Percentiles rank a stretch among this genome's conserved stretches.
Evolutionary conservation across 2,113 vertebrate species (phyloP).

Genomic region (Oncorhynchus mykiss): DNA sequence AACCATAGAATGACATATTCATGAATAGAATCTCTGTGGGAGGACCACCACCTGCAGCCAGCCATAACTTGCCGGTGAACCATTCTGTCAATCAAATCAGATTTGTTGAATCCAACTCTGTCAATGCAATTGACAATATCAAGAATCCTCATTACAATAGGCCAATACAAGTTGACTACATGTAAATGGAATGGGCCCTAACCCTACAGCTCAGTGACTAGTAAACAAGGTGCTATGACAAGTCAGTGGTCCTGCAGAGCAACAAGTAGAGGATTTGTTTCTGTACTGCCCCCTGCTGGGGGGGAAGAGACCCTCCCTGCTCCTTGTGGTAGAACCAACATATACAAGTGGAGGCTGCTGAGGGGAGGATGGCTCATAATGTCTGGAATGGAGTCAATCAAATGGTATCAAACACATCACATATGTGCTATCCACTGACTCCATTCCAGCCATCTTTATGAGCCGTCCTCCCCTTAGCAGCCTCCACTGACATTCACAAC

Average conservation of each 20-base stretch:
- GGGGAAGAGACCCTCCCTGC: background rate
- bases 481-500: no score
- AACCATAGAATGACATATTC: background rate
- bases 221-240: background rate
- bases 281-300: conserved; percentile 68
- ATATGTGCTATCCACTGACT: no score
- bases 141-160: background rate
- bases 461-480: no score
- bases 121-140: background rate
- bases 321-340: no score
- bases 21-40: background rate
- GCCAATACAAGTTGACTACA: background rate
- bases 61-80: background rate
- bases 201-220: background rate
- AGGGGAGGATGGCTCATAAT: no score
- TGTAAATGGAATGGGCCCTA: background rate
- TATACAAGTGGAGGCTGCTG: no score
- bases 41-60: background rate
- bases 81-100: background rate
- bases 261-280: conserved; percentile 47
- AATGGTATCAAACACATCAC: no score
- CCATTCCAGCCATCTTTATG: no score
- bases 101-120: no score
- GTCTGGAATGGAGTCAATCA: no score
- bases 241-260: background rate